Evolutionary conservation across 2,113 vertebrate species (phyloP).

Genomic region (Gambusia affinis): DNA sequence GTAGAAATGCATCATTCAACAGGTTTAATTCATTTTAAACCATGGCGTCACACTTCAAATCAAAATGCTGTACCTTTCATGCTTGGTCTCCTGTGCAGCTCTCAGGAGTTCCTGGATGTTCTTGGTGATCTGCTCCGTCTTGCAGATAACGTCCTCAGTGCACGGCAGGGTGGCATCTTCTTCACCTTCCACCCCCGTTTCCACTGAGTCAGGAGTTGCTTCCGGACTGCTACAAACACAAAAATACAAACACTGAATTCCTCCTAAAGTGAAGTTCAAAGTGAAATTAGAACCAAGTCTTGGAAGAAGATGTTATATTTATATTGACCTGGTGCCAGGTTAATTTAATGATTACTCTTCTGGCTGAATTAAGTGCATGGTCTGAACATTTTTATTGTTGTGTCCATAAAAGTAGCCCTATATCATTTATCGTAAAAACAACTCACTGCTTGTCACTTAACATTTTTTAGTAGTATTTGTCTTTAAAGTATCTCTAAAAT

Average conservation of each 20-base stretch:
- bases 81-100: conserved; percentile 96
- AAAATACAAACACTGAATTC: not conserved
- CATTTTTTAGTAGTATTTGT: not conserved
- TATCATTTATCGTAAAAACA: not conserved
- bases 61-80: conserved; percentile 85
- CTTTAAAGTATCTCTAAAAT: not conserved
- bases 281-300: not conserved
- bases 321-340: not conserved
- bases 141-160: conserved; percentile 96
- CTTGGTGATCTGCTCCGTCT: conserved; percentile 98
- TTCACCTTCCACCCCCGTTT: conserved; percentile 67
- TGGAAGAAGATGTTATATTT: not conserved
- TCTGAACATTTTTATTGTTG: not conserved
- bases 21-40: not conserved
- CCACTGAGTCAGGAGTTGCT: conserved; percentile 75
- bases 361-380: not conserved
- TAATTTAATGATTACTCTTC: not conserved
- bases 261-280: not conserved
- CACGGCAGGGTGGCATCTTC: conserved; percentile 87
- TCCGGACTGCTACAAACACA: conserved; percentile 51
- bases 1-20: too few relatives aligned
- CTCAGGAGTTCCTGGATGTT: conserved; percentile 97
- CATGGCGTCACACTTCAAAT: not conserved
- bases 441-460: not conserved
- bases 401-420: not conserved